Percentiles rank a stretch among this genome's conserved stretches.
Conservation (phyloP, 30 jellyfish, hydroid and myxozoan genomes). For the Mastigias papua region DNA sequence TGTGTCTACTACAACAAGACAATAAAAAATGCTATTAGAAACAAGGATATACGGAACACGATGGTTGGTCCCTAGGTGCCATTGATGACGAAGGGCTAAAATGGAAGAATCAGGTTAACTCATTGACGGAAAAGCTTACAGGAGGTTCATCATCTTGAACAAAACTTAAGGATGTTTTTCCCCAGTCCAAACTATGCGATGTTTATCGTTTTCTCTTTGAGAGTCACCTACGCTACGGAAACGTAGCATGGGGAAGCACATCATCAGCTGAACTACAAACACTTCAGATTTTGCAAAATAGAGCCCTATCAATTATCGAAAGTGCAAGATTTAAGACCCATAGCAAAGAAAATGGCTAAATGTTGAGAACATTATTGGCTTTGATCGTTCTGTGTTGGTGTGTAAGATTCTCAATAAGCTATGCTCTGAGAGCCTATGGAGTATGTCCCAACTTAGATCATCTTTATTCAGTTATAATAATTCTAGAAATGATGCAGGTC, state of each 20-base stretch:
- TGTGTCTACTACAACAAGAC: too few relatives aligned
- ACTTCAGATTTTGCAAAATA: neutral
- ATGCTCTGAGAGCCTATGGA: neutral
- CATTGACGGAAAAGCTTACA: slow-evolving; percentile 8
- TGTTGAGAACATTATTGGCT: slow-evolving; percentile 3
- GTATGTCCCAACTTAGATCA: neutral
- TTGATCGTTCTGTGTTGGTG: neutral
- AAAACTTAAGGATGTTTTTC: slow-evolving; percentile 22
- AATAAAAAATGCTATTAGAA: too few relatives aligned
- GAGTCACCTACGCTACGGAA: slow-evolving; percentile 5
- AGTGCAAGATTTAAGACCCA: neutral
- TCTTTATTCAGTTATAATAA: neutral
- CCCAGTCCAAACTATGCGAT: slow-evolving; percentile 37
- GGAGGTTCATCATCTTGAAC: slow-evolving; percentile 33
- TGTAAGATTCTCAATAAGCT: neutral
- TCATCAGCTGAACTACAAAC: neutral
- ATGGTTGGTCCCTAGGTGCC: slow-evolving; percentile 14
- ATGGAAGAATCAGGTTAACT: slow-evolving; percentile 14
- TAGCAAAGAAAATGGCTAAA: slow-evolving; percentile 15
- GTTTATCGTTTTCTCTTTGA: slow-evolving; percentile 30
- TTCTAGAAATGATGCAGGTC: neutral
- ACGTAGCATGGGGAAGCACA: neutral
- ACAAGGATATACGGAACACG: too few relatives aligned
- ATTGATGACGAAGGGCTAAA: slow-evolving; percentile 28
- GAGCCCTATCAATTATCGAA: neutral